Conservation (phyloP, 1,140 invertebrate species). For the Coptotermes formosanus region DNA sequence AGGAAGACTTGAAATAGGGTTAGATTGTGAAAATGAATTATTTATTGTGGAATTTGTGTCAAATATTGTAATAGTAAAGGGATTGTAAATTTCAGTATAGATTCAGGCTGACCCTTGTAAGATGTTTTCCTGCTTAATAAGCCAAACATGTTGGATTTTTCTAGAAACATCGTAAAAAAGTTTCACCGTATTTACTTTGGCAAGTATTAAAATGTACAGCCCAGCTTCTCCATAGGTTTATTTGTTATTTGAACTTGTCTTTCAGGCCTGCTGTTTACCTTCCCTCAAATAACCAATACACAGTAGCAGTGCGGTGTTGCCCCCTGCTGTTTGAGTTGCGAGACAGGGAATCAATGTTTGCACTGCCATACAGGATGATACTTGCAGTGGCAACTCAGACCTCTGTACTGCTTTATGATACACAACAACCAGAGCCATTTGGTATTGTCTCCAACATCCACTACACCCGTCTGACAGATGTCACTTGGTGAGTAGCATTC, state of each 20-base stretch:
- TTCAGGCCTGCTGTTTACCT: slow-evolving; percentile 75
- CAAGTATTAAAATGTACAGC: neutral
- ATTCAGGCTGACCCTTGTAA: too few species aligned
- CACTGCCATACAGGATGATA: slow-evolving; percentile 79
- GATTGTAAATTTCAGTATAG: too few species aligned
- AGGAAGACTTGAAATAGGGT: too few species aligned
- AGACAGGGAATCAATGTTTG: slow-evolving; percentile 56
- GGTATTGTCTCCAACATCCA: slow-evolving; percentile 88
- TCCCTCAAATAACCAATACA: slow-evolving; percentile 74
- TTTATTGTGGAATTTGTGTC: too few species aligned
- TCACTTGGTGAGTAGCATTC: slow-evolving; percentile 69
- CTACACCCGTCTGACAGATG: slow-evolving; percentile 87
- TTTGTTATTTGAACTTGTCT: neutral
- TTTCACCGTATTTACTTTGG: too few species aligned
- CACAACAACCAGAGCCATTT: slow-evolving; percentile 82
- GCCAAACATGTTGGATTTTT: too few species aligned
- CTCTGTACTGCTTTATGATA: slow-evolving; percentile 87
- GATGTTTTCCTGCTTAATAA: too few species aligned
- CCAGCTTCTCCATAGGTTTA: neutral
- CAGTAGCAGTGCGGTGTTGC: slow-evolving; percentile 79
- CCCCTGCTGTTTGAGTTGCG: slow-evolving; percentile 71
- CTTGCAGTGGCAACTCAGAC: slow-evolving; percentile 88
- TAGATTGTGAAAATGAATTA: too few species aligned
- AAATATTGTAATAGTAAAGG: too few species aligned
- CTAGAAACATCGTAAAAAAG: too few species aligned